Percentiles rank a stretch among this genome's conserved stretches.
Evolutionary conservation across 2,888 invertebrate genomes (phyloP).

Genomic region (Aplocera efformata): DNA sequence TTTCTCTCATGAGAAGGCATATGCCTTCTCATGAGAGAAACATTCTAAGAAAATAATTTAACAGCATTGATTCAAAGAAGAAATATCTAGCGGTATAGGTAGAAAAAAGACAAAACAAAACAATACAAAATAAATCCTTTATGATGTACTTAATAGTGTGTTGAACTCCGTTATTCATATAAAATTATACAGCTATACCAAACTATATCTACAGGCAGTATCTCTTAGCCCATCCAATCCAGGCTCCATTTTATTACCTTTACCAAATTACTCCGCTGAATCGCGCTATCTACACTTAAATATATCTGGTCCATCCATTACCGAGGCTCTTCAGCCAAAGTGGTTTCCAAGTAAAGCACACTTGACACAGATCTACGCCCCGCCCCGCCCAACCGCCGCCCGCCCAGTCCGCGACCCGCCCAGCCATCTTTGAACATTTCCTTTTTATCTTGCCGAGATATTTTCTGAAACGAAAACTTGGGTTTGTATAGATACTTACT

Average conservation of each 20-base stretch:
- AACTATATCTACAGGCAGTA: neutral
- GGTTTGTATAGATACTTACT: neutral
- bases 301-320: slow-evolving; percentile 38
- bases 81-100: too few relatives aligned
- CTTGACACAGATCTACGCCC: slow-evolving; percentile 58
- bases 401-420: slow-evolving; percentile 44
- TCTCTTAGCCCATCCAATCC: slow-evolving; percentile 15
- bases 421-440: slow-evolving; percentile 31
- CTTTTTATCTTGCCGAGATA: slow-evolving; percentile 37
- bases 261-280: slow-evolving; percentile 20
- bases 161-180: too few relatives aligned
- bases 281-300: slow-evolving; percentile 20
- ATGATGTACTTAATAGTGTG: too few relatives aligned
- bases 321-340: slow-evolving; percentile 36
- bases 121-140: too few relatives aligned
- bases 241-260: slow-evolving; percentile 25
- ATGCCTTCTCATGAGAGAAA: too few relatives aligned
- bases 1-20: too few relatives aligned
- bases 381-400: slow-evolving; percentile 49
- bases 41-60: too few relatives aligned
- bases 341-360: slow-evolving; percentile 46
- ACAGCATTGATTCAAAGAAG: too few relatives aligned
- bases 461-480: slow-evolving; percentile 40
- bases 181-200: too few relatives aligned
- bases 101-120: too few relatives aligned